Evolutionary conservation across 2,888 invertebrate genomes (phyloP), one percentile per base, ranked within the genome.

Genomic region (Patella caerulea): DNA sequence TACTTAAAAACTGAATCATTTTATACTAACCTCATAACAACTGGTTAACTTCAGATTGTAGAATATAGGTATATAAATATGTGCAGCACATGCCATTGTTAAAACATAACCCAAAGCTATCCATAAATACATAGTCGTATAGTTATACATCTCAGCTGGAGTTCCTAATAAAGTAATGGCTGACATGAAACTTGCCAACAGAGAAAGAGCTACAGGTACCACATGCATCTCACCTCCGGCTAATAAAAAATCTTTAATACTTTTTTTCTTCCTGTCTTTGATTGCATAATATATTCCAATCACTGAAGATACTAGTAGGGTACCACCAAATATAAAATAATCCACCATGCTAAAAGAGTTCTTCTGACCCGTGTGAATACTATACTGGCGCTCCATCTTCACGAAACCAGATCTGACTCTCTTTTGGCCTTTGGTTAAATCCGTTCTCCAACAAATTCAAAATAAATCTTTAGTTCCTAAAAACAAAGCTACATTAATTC

Each of bases 231-330:
- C 84, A 72, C 89, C 81, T 5, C 89, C 83, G 0, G 90, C 91
- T 76, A 91, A 86, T 15, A 92, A 83, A 73, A 91, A 87, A 73
- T 91, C 90, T 59, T 86, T 85, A 72, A 88, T 89, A 17, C 90
- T 95, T 91, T 83, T 94, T 88, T 93, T 92, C 81, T 92, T 93
- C 84, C 92, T 78, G 78, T 83, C 93, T 55, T 92, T 93, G 86
- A 94, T 93, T 89, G 94, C 91, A 84, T 88, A 91, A 81, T 86
- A 90, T 54, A 91, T 77, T 2, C 91, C 85, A 70, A 84, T 83
- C n/a, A 78, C 80, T 52, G 80, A 79, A 0, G 84, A 84, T 14
- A 83, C 69, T 29, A 80, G 55, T 4, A 84, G 78, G 1, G 82
- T 81, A 29, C 79, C 53, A 29, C 75, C 78, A 73, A 84, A 84